A percentile compares a stretch with the other conserved stretches of the same genome.
Evolutionary conservation across 1,140 invertebrate genomes (phyloP).

Genomic region (Penaeus japonicus): DNA sequence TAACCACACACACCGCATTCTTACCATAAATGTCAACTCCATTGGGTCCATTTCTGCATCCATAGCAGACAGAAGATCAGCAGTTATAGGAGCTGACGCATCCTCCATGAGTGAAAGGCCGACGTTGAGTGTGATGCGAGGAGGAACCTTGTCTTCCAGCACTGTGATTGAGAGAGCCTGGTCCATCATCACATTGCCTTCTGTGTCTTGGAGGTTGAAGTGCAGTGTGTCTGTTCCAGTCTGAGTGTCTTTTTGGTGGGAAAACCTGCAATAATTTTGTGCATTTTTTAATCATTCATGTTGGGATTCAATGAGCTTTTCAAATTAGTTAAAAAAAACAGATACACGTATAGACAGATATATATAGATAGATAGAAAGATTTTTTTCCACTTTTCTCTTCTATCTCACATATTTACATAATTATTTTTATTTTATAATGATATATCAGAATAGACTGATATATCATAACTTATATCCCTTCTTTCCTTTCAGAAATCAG

Average conservation of each 20-base stretch:
- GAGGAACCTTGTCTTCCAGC: conserved; percentile 28
- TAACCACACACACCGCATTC: neutral
- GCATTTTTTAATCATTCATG: neutral
- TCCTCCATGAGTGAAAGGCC: conserved; percentile 31
- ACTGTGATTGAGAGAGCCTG: conserved; percentile 40
- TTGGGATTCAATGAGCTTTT: no score
- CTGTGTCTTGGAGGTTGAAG: conserved; percentile 47
- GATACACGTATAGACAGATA: neutral
- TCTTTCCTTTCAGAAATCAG: no score
- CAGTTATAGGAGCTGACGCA: conserved; percentile 16
- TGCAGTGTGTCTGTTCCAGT: conserved; percentile 11
- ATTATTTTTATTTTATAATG: no score
- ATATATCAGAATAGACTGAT: no score
- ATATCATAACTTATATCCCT: no score
- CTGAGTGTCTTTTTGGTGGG: conserved; percentile 29
- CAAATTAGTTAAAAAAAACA: no score
- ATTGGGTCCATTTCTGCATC: conserved; percentile 43
- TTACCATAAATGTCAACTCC: conserved; percentile 29
- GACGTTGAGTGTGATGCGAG: conserved; percentile 27
- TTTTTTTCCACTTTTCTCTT: no score
- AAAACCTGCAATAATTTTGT: conserved; percentile 21
- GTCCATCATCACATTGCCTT: conserved; percentile 46
- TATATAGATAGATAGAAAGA: no score
- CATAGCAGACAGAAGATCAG: conserved; percentile 35
- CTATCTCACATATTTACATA: no score